Conservation (phyloP, 2,888 invertebrate genomes). For the Magallana nippona region DNA sequence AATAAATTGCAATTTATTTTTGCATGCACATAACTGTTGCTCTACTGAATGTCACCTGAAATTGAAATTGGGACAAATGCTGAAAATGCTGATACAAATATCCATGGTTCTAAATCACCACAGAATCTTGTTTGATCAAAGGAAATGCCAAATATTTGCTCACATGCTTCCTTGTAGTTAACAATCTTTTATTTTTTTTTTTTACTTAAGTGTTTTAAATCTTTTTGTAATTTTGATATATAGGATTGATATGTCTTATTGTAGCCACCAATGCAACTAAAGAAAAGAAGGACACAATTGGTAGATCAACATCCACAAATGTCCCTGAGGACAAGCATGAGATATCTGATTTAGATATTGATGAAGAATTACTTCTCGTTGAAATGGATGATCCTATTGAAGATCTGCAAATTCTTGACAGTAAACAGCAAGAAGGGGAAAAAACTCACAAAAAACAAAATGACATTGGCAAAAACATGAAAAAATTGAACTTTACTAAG, state of each 20-base stretch:
- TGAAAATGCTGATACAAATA: too few species aligned
- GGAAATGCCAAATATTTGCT: too few species aligned
- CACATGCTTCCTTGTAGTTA: too few species aligned
- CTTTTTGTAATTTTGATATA: too few species aligned
- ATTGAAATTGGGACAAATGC: too few species aligned
- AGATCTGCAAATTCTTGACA: neutral
- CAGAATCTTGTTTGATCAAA: too few species aligned
- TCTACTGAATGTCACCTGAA: too few species aligned
- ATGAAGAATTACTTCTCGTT: neutral
- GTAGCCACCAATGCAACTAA: neutral
- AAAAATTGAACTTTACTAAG: neutral
- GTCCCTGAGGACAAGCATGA: neutral
- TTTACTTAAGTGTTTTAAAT: too few species aligned
- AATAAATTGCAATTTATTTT: too few species aligned
- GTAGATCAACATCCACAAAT: neutral
- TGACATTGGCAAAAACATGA: neutral
- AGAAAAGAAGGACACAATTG: neutral
- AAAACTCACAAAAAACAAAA: neutral
- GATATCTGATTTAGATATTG: neutral
- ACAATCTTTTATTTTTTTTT: too few species aligned
- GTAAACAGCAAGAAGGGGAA: neutral
- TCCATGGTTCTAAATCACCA: too few species aligned
- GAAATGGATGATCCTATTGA: constrained; percentile 3
- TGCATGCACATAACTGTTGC: too few species aligned
- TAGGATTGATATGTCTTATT: neutral